Base-by-base conservation (phyloP, 1,140 invertebrate genomes). In the Hyphantria cunea region DNA sequence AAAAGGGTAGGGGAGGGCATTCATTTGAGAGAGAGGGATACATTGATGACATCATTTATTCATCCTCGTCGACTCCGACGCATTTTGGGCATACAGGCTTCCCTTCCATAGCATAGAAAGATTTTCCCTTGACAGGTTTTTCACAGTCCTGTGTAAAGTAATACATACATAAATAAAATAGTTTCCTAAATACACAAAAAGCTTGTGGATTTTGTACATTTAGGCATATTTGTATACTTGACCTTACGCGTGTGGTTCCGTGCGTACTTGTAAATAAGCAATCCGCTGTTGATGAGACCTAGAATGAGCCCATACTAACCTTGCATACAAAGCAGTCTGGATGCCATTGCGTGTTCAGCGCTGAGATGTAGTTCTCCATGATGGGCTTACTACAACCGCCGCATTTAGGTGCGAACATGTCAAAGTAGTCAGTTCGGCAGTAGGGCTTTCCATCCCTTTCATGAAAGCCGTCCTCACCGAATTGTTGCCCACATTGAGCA, bases 321-420 rank as follows among this genome's bases (percentile, higher is more conserved):
- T 98, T 95, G 94, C 99, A 99, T 63, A 99, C 98, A 92, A 99
- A 99, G 90, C 99, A 99, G 84, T 99, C 97, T 9, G 98, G 97
- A 93, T 99, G 99, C 99, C 99, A 99, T 86, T 99, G 98, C 59
- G 95, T 94, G 86, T 98, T 99, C 47, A 99, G 91, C 10, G 99
- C 99, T 0, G 98, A 99, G 80, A 99, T 99, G 87, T 99, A 99
- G 91, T 99, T 99, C 87, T 99, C 98, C 94, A 98, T 99, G 74
- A 99, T 99, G 48, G 99, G 96, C 34, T 96, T 94, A 74, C 95
- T 96, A 92, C 99, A 99, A 13, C 98, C 98, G 12, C 97, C 98
- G 92, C 99, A 99, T 88, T 99, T 99, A 0, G 98, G 98, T 0
- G 99, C 99, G 91, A 99, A 99, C 95, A 99, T 97, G 77, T 98